Evolutionary conservation across 1,140 invertebrate genomes (phyloP).

Genomic region (Pseudachorutes palmiensis): DNA sequence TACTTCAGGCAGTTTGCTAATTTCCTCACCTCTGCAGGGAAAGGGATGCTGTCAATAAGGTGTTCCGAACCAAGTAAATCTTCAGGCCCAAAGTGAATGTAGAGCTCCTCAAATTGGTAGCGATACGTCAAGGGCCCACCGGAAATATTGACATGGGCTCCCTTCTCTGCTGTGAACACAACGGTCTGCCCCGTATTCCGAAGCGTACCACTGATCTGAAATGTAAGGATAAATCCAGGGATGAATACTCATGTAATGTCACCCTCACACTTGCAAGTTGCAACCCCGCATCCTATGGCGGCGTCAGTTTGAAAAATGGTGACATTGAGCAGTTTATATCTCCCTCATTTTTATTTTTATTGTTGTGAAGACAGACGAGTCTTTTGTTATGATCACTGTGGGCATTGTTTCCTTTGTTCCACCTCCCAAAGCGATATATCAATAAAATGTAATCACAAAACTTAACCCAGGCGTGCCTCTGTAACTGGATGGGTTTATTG

Average conservation of each 20-base stretch:
- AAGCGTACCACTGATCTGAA: constrained; percentile 72
- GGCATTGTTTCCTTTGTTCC: no score
- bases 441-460: not conserved
- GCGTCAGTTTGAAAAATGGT: no score
- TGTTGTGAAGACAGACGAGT: no score
- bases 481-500: not conserved
- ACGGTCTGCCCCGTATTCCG: constrained; percentile 90
- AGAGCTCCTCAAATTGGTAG: constrained; percentile 86
- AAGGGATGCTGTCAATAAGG: constrained; percentile 78
- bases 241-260: no score
- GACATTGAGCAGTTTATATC: no score
- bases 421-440: not conserved
- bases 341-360: no score
- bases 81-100: constrained; percentile 76
- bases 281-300: no score
- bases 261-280: no score
- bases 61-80: constrained; percentile 84
- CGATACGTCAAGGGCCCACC: constrained; percentile 89
- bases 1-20: not conserved
- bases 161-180: constrained; percentile 80
- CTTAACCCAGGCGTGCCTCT: not conserved
- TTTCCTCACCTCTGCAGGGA: constrained; percentile 77
- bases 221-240: no score
- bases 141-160: constrained; percentile 79
- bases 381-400: no score